Evolutionary conservation across 2,113 vertebrate genomes (phyloP).

Genomic region (Ptilorrhoa leucosticta): DNA sequence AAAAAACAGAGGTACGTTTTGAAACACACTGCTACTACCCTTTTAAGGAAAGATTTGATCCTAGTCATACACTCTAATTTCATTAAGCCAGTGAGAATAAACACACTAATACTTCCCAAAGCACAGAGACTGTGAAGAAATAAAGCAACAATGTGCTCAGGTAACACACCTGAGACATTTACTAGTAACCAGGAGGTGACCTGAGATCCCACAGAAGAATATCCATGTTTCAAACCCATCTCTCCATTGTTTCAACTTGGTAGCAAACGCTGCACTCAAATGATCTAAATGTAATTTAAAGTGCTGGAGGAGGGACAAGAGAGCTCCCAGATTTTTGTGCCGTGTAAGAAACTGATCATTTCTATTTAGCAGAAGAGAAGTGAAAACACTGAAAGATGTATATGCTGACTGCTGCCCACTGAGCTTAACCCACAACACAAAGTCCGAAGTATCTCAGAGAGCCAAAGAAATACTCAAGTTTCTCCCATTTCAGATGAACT

Average conservation of each 20-base stretch:
- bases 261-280: not conserved
- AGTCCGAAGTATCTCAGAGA: not conserved
- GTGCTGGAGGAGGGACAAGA: not conserved
- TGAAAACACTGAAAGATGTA: not conserved
- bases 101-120: not conserved
- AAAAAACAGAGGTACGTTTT: not conserved
- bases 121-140: constrained; percentile 12
- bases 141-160: not conserved
- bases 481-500: not conserved
- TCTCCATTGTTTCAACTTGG: not conserved
- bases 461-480: not conserved
- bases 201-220: not conserved
- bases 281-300: not conserved
- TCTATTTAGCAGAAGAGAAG: not conserved
- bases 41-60: constrained; percentile 33
- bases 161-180: constrained; percentile 12
- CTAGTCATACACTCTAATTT: constrained; percentile 45
- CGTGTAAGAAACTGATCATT: not conserved
- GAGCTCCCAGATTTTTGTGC: not conserved
- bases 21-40: constrained; percentile 19
- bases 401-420: not conserved
- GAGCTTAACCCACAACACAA: not conserved
- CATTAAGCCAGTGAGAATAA: constrained; percentile 48
- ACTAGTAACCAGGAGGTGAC: not conserved
- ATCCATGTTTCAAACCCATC: not conserved